Conservation (phyloP, 2,113 vertebrate genomes). For the Diadophis punctatus region DNA sequence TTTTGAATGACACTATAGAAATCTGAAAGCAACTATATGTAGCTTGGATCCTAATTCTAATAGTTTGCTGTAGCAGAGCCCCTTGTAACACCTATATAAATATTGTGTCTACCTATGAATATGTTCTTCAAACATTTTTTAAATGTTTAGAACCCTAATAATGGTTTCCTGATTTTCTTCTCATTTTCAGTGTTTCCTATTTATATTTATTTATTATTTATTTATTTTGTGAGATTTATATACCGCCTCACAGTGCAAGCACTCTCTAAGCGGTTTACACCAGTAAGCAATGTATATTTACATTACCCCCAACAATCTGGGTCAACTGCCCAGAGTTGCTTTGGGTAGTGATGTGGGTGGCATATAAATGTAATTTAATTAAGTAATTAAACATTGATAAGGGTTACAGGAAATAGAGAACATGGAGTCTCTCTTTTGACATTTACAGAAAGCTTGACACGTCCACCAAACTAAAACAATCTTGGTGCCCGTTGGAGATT, state of each 20-base stretch:
- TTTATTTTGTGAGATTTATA: no score
- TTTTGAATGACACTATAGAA: neutral
- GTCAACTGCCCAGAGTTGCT: neutral
- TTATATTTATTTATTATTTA: no score
- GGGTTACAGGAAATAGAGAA: neutral
- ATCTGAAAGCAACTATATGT: accelerated
- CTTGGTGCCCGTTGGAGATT: neutral
- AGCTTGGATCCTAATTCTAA: neutral
- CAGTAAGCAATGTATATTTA: no score
- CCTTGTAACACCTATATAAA: neutral
- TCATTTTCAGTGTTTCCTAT: neutral
- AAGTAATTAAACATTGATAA: neutral
- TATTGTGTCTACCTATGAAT: neutral
- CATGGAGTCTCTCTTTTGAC: neutral
- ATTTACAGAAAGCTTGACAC: neutral
- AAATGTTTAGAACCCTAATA: neutral
- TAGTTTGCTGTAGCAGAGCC: neutral
- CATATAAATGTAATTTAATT: neutral
- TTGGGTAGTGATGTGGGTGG: neutral
- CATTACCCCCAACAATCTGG: no score
- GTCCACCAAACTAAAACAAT: neutral
- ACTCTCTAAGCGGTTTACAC: no score
- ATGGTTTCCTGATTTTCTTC: neutral
- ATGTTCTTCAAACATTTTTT: neutral
- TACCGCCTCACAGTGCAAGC: no score